Percentiles rank a stretch among this genome's conserved stretches.
phyloP scores from a whole-genome alignment of 2,797 vertebrate genomes.

The Mormyrops attenuatus region DNA sequence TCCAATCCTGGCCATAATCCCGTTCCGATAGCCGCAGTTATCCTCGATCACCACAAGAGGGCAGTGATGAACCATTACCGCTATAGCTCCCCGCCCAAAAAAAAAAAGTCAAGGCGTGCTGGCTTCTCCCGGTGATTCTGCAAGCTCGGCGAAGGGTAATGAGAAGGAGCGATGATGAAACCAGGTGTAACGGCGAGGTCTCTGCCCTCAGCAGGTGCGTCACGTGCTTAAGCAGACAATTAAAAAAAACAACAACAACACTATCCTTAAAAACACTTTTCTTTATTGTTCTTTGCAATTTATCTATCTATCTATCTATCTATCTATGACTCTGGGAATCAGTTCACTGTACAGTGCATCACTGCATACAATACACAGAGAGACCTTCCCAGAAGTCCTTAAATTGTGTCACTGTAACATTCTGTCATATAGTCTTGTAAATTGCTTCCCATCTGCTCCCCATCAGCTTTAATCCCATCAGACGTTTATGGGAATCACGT shows the following conservation, averaged over 20 bases:
- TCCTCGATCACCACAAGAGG: background rate
- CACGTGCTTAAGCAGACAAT: background rate
- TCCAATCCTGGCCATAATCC: background rate
- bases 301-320: background rate
- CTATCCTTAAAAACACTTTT: background rate
- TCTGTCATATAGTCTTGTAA: background rate
- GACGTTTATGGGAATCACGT: background rate
- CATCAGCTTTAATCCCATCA: background rate
- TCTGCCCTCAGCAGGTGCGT: background rate
- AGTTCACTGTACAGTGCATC: background rate
- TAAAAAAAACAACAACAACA: background rate
- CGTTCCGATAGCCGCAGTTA: background rate
- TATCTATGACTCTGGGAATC: background rate
- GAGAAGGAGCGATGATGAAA: conserved; percentile 22
- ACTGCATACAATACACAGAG: background rate
- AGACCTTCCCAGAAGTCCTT: background rate
- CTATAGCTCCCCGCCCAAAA: background rate
- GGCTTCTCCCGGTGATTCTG: background rate
- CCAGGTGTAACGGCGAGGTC: conserved; percentile 6
- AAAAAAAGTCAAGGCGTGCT: background rate
- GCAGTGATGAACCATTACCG: background rate
- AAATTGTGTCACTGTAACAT: background rate
- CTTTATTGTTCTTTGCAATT: background rate
- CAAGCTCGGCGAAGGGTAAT: conserved; percentile 5
- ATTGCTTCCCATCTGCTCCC: background rate